Conservation (phyloP, 2,797 vertebrate genomes). For the Nasua narica region DNA sequence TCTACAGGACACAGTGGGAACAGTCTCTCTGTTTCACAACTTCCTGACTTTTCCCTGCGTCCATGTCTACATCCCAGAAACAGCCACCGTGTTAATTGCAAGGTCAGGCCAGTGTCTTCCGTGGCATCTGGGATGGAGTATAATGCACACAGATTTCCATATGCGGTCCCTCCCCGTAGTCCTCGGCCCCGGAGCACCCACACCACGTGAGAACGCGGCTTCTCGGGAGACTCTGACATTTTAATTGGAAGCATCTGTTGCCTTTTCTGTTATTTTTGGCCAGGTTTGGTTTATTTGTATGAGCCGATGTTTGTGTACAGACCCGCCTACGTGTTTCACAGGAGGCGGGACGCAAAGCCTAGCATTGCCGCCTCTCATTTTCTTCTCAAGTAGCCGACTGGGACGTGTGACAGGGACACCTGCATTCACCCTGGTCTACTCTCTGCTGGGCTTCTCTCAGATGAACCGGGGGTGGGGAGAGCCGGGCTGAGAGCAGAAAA, state of each 20-base stretch:
- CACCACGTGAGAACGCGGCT: conserved; percentile 62
- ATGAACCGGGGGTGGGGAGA: background rate
- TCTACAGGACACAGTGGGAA: background rate
- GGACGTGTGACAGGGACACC: background rate
- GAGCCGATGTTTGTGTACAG: conserved; percentile 74
- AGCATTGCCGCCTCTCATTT: background rate
- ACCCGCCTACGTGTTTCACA: conserved; percentile 59
- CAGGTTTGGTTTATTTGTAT: conserved; percentile 74
- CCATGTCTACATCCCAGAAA: conserved; percentile 32
- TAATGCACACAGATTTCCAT: conserved; percentile 74
- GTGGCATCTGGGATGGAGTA: conserved; percentile 67
- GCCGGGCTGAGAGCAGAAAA: background rate
- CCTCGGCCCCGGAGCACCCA: conserved; percentile 59
- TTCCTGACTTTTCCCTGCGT: conserved; percentile 15
- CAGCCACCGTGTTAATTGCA: conserved; percentile 62
- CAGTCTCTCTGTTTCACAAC: conserved; percentile 9
- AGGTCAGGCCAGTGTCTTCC: conserved; percentile 62
- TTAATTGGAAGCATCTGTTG: conserved; percentile 78
- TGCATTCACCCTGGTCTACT: background rate
- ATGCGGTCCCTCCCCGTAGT: conserved; percentile 64
- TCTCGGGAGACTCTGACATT: conserved; percentile 69
- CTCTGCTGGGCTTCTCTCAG: background rate
- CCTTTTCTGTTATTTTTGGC: conserved; percentile 77
- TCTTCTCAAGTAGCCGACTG: conserved; percentile 12
- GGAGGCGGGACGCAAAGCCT: conserved; percentile 2